Conservation (phyloP, 2,797 vertebrate genomes). For the Stomatorhinus walkeri region DNA sequence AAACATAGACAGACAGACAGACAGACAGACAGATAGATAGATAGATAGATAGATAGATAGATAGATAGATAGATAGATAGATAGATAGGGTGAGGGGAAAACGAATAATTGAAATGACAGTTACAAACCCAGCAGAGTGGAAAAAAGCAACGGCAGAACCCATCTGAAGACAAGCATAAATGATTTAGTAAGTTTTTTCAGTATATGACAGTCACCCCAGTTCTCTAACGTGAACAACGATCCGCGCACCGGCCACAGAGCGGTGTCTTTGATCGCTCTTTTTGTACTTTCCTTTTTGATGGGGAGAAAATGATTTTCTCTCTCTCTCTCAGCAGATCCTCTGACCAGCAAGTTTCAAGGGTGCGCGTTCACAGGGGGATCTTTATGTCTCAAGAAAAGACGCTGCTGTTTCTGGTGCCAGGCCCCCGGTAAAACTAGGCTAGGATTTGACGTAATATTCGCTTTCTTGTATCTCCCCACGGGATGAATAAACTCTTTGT, state of each 20-base stretch:
- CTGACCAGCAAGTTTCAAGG: slow-evolving; percentile 7
- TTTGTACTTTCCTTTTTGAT: not conserved
- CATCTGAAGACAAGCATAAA: not conserved
- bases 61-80: not conserved
- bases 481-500: slow-evolving; percentile 28
- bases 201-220: not conserved
- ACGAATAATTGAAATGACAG: not conserved
- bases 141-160: not conserved
- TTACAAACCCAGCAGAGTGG: not conserved
- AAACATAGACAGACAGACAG: not conserved
- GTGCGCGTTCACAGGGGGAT: slow-evolving; percentile 12
- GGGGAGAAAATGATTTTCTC: not conserved
- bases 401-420: slow-evolving; percentile 26
- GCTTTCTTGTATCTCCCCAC: slow-evolving; percentile 16
- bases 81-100: not conserved
- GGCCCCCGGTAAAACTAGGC: slow-evolving; percentile 16
- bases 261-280: not conserved
- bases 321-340: not conserved
- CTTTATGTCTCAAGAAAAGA: slow-evolving; percentile 24
- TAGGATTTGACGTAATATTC: slow-evolving; percentile 23
- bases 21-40: not conserved
- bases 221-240: slow-evolving; percentile 1
- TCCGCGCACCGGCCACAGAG: not conserved
- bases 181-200: not conserved
- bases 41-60: not conserved